Evolutionary conservation across 2,797 vertebrate species (phyloP).

Genomic region (Uromys caudimaculatus): DNA sequence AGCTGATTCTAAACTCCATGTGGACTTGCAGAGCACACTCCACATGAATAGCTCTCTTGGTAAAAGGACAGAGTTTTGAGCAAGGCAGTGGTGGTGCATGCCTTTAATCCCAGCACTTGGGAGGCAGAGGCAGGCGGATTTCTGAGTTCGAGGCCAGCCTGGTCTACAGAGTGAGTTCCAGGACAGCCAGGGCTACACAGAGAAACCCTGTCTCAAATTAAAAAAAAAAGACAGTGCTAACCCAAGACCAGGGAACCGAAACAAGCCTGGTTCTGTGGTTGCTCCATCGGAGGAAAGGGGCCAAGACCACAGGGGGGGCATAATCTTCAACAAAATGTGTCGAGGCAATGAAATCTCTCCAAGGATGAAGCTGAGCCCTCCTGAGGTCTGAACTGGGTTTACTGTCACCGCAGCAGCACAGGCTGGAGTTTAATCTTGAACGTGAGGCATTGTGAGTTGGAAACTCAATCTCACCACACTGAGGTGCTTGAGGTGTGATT

Average conservation of each 20-base stretch:
- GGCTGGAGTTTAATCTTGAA: not conserved
- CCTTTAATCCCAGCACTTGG: no score
- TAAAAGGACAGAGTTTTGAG: not conserved
- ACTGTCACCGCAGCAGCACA: no score
- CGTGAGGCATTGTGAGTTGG: not conserved
- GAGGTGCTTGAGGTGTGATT: not conserved
- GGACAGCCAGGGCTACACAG: no score
- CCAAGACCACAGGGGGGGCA: not conserved
- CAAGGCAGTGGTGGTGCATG: not conserved
- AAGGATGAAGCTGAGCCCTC: not conserved
- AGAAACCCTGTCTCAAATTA: no score
- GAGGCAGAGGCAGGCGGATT: no score
- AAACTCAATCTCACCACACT: not conserved
- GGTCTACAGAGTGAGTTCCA: no score
- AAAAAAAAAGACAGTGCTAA: not conserved
- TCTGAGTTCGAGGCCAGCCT: no score
- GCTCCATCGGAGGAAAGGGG: not conserved
- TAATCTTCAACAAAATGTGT: not conserved
- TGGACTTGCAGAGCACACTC: not conserved
- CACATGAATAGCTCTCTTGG: not conserved
- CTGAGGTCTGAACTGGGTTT: no score
- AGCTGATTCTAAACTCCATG: not conserved
- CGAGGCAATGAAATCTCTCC: not conserved
- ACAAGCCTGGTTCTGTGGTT: not conserved
- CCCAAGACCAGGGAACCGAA: not conserved